Conservation (phyloP, 2,888 invertebrate genomes). For the Lumbricus terrestris region DNA sequence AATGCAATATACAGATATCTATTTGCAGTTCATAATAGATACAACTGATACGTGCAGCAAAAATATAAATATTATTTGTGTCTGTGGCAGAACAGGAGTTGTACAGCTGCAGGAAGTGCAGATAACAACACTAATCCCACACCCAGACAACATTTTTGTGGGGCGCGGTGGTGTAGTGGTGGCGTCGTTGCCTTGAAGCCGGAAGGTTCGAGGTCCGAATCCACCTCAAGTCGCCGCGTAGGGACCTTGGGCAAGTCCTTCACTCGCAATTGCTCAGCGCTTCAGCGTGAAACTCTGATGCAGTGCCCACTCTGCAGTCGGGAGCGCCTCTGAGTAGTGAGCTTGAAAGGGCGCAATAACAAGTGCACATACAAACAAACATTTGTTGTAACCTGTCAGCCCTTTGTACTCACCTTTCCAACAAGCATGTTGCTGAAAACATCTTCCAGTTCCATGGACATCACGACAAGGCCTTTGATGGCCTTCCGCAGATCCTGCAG, state of each 20-base stretch:
- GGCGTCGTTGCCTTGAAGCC: no score
- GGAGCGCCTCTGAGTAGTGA: no score
- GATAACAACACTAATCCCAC: background rate
- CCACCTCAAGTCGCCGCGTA: no score
- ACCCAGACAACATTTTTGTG: background rate
- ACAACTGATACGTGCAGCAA: background rate
- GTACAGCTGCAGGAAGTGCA: background rate
- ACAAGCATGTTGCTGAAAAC: slow-evolving; percentile 59
- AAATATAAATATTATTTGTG: background rate
- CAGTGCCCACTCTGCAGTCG: no score
- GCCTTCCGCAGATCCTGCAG: slow-evolving; percentile 56
- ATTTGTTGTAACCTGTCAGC: background rate
- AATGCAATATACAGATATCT: background rate
- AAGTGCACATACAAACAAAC: no score
- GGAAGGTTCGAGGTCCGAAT: no score
- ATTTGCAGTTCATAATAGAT: background rate
- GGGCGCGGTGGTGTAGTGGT: no score
- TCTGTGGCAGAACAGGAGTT: background rate
- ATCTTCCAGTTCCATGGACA: slow-evolving; percentile 58
- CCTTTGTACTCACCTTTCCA: slow-evolving; percentile 56
- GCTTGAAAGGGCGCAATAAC: no score
- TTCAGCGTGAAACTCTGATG: no score
- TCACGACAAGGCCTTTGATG: slow-evolving; percentile 56
- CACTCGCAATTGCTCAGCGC: no score
- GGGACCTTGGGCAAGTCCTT: no score